phyloP scores from a whole-genome alignment of 2,888 invertebrate genomes.

The Limnephilus auricula region DNA sequence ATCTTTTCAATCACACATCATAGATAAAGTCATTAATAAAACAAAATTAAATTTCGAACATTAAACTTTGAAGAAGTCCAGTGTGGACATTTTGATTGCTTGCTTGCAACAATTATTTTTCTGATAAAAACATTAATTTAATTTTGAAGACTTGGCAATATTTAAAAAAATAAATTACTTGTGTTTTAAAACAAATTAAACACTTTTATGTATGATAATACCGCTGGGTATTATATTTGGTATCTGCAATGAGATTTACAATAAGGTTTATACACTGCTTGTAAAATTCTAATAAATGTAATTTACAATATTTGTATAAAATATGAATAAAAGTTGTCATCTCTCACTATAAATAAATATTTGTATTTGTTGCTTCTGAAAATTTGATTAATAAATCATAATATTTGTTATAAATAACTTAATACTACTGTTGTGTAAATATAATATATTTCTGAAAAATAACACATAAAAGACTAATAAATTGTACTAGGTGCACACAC shows the following conservation, averaged over 20 bases:
- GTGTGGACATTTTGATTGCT: neutral
- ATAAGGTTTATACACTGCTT: neutral
- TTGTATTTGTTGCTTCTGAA: neutral
- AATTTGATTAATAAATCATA: neutral
- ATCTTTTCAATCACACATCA: neutral
- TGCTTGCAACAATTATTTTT: neutral
- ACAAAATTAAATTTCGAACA: neutral
- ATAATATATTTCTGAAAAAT: neutral
- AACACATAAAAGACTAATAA: neutral
- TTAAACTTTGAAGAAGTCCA: neutral
- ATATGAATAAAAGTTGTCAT: neutral
- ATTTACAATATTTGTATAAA: neutral
- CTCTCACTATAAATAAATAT: neutral
- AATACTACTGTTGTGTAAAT: neutral
- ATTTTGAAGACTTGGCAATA: neutral
- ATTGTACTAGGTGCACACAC: slow-evolving; percentile 2
- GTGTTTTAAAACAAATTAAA: neutral
- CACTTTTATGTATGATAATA: neutral
- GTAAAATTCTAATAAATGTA: neutral
- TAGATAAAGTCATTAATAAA: no score
- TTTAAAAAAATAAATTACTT: neutral
- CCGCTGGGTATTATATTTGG: neutral
- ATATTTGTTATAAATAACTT: neutral
- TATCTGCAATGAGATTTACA: neutral
- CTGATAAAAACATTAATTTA: neutral